Percentiles rank a stretch among this genome's conserved stretches.
phyloP scores from a whole-genome alignment of 1,140 invertebrate species.

The Bicyclus anynana region DNA sequence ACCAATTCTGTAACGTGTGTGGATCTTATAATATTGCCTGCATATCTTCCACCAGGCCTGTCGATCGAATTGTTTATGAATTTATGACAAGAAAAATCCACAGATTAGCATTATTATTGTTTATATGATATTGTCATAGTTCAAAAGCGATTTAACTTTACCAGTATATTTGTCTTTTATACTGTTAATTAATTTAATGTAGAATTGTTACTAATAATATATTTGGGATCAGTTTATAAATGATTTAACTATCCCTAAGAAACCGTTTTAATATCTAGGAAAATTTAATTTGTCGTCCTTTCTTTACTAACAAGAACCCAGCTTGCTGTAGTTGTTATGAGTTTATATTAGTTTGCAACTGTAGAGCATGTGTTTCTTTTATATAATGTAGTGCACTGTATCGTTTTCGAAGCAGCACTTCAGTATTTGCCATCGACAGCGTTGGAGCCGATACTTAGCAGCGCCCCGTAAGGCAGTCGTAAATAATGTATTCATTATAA shows the following conservation, averaged over 20 bases:
- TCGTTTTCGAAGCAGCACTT: slow-evolving; percentile 17
- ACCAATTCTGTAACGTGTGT: no score
- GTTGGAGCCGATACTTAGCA: slow-evolving; percentile 9
- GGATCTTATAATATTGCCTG: no score
- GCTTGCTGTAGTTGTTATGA: neutral
- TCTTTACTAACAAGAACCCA: neutral
- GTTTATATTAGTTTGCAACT: neutral
- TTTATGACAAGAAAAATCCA: no score
- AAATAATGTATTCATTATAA: slow-evolving; percentile 72
- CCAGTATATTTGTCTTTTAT: neutral
- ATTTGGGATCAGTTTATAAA: slow-evolving; percentile 53
- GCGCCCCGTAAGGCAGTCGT: slow-evolving; percentile 17
- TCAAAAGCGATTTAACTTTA: no score
- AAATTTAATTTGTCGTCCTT: neutral
- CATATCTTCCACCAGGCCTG: no score
- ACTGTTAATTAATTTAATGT: neutral
- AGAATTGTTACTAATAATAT: slow-evolving; percentile 11
- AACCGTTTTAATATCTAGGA: neutral
- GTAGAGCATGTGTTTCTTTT: slow-evolving; percentile 18
- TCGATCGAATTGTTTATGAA: no score
- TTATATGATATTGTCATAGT: no score
- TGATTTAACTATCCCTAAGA: neutral
- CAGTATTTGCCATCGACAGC: slow-evolving; percentile 7
- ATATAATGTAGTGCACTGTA: slow-evolving; percentile 7
- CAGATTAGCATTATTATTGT: no score